Evolutionary conservation across 2,113 vertebrate genomes (phyloP).

Genomic region (Pseudorasbora parva): DNA sequence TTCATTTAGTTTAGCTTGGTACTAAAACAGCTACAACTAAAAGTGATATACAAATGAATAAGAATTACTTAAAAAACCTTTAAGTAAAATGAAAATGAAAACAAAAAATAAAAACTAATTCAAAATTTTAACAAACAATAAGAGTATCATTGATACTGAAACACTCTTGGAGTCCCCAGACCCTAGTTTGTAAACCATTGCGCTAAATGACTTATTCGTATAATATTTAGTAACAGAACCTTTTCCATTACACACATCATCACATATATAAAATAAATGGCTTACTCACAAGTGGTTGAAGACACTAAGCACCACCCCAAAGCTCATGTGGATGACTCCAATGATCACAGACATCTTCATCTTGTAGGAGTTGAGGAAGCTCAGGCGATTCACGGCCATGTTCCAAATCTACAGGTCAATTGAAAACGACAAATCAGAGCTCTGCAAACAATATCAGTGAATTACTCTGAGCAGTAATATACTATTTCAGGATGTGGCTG

Average conservation of each 20-base stretch:
- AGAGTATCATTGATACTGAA: not conserved
- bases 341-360: slow-evolving; percentile 99
- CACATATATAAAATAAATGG: not conserved
- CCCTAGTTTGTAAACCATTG: not conserved
- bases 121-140: not conserved
- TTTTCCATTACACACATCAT: not conserved
- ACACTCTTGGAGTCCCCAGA: not conserved
- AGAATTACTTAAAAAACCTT: not conserved
- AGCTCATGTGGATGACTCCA: slow-evolving; percentile 93
- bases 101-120: not conserved
- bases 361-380: slow-evolving; percentile 97
- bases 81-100: not conserved
- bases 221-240: not conserved
- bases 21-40: too few relatives aligned
- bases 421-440: not conserved
- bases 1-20: too few relatives aligned
- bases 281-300: slow-evolving; percentile 96
- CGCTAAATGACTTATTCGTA: not conserved
- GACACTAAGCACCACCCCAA: slow-evolving; percentile 89
- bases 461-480: not conserved
- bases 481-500: not conserved
- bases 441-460: not conserved
- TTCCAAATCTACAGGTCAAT: slow-evolving; percentile 86
- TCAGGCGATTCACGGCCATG: slow-evolving; percentile 92
- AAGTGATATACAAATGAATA: not conserved